phyloP scores from a whole-genome alignment of 2,888 invertebrate genomes.

The Apamea sordens region DNA sequence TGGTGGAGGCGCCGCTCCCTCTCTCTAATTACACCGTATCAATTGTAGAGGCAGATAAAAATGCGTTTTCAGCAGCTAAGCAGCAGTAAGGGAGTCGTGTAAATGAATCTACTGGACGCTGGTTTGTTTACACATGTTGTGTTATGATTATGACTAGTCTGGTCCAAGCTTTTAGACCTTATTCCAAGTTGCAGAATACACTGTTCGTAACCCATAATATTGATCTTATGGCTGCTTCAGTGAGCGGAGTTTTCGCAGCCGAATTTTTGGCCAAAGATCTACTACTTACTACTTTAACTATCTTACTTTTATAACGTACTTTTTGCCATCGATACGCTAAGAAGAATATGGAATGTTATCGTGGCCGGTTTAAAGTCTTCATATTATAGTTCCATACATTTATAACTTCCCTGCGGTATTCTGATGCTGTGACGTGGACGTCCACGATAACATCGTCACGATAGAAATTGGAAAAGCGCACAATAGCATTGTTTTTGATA shows the following conservation, averaged over 20 bases:
- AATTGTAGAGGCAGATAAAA: conserved; percentile 57
- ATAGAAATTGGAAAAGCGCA: not conserved
- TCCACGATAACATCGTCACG: not conserved
- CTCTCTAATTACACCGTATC: conserved; percentile 67
- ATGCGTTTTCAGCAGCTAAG: conserved; percentile 43
- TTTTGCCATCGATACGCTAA: not conserved
- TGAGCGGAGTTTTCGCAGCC: not conserved
- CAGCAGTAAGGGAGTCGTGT: conserved; percentile 22
- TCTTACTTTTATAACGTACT: not conserved
- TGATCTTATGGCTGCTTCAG: not conserved
- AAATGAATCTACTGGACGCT: conserved; percentile 24
- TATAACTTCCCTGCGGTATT: not conserved
- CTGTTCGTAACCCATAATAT: not conserved
- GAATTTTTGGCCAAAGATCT: not conserved
- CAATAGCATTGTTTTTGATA: not conserved
- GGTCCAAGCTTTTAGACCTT: not conserved
- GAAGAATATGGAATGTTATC: not conserved
- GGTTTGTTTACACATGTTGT: not conserved
- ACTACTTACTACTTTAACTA: too few species aligned
- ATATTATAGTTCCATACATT: not conserved
- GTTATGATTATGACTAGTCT: not conserved
- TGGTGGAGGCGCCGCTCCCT: conserved; percentile 79
- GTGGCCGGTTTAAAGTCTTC: not conserved
- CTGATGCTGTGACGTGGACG: not conserved
- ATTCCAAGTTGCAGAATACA: not conserved